Evolutionary conservation across 2,888 invertebrate genomes (phyloP).

Genomic region (Galeruca laticollis): DNA sequence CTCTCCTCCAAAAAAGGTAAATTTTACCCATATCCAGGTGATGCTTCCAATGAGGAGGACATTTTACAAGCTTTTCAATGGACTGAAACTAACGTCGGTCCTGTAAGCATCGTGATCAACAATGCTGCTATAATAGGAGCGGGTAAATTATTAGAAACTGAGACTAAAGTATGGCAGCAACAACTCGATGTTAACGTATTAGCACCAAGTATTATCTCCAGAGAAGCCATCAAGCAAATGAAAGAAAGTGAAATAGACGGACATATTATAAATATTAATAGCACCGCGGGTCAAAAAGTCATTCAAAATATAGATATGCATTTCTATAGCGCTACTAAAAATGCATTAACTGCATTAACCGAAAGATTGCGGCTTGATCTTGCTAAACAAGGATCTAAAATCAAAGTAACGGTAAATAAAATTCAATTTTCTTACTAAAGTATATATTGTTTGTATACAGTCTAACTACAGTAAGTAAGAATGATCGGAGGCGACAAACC

Average conservation of each 20-base stretch:
- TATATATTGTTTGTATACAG: no score
- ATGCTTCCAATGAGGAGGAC: constrained; percentile 60
- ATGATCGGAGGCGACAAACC: no score
- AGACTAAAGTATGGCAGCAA: constrained; percentile 45
- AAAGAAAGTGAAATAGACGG: constrained; percentile 25
- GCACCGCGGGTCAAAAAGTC: constrained; percentile 20
- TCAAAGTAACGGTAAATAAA: constrained; percentile 49
- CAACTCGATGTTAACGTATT: constrained; percentile 44
- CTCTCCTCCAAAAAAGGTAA: constrained; percentile 53
- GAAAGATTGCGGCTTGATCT: constrained; percentile 48
- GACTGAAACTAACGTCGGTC: constrained; percentile 59
- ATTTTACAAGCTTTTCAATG: constrained; percentile 59
- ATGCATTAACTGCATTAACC: no score
- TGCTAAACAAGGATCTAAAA: constrained; percentile 40
- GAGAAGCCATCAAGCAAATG: constrained; percentile 47
- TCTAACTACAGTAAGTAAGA: no score
- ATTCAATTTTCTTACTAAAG: no score
- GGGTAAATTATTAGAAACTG: constrained; percentile 50
- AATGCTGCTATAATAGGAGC: constrained; percentile 59
- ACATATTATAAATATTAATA: constrained; percentile 29
- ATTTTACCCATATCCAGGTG: constrained; percentile 59
- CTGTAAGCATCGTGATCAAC: constrained; percentile 62
- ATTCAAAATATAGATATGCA: neutral
- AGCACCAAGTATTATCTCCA: constrained; percentile 45
- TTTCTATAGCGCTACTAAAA: no score